Conservation (phyloP, 2,888 invertebrate genomes). For the Diploptera punctata region DNA sequence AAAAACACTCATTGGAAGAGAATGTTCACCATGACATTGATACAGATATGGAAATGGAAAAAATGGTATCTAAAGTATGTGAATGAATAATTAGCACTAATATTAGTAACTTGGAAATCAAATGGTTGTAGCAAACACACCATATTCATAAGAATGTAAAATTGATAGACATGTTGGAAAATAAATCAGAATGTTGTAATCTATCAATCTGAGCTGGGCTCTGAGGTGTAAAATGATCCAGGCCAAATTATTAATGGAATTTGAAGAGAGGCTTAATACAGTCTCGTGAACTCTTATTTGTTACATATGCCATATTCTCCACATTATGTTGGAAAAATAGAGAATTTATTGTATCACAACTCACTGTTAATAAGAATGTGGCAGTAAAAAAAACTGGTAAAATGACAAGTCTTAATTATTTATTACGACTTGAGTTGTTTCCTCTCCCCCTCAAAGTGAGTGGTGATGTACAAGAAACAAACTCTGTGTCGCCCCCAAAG, state of each 20-base stretch:
- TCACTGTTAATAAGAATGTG: neutral
- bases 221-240: too few species aligned
- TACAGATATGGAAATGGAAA: conserved; percentile 77
- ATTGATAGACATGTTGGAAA: too few species aligned
- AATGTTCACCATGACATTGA: conserved; percentile 57
- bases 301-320: neutral
- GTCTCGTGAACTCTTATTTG: too few species aligned
- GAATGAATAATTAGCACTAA: conserved; percentile 53
- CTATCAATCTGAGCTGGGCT: too few species aligned
- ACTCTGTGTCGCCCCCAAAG: neutral
- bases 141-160: too few species aligned
- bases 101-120: too few species aligned
- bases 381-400: conserved; percentile 9
- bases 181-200: too few species aligned
- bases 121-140: too few species aligned
- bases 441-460: neutral
- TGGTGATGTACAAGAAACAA: neutral
- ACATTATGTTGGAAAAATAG: neutral
- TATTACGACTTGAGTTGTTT: conserved; percentile 3
- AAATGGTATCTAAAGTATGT: conserved; percentile 74
- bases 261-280: too few species aligned
- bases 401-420: conserved; percentile 3
- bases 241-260: too few species aligned
- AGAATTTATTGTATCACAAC: conserved; percentile 9
- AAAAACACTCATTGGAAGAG: conserved; percentile 42